Percentiles rank a stretch among this genome's conserved stretches.
Evolutionary conservation across 2,888 invertebrate genomes (phyloP).

Genomic region (Xestoiulus laeticollis): DNA sequence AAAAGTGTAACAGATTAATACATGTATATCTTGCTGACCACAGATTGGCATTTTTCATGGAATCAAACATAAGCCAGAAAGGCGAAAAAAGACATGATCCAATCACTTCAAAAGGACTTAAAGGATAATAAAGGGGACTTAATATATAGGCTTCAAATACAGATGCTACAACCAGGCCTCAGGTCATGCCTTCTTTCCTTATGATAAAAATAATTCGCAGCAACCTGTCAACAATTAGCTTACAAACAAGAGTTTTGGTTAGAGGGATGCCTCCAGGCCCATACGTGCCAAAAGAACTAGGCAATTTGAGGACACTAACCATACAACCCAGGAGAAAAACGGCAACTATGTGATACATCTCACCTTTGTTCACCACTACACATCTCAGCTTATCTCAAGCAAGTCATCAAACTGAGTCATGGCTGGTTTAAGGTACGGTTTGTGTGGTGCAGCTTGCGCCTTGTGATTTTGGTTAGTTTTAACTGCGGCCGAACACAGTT

Average conservation of each 20-base stretch:
- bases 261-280: neutral
- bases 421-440: too few relatives aligned
- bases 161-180: neutral
- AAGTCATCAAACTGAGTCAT: neutral
- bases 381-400: neutral
- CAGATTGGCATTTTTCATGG: too few relatives aligned
- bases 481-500: too few relatives aligned
- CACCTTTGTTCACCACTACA: neutral
- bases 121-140: neutral
- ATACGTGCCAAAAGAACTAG: neutral
- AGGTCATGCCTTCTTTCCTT: neutral
- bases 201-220: neutral
- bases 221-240: conserved; percentile 23
- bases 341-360: neutral
- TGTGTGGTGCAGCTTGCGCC: too few relatives aligned
- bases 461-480: too few relatives aligned
- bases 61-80: too few relatives aligned
- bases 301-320: neutral
- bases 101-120: neutral
- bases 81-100: neutral
- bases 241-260: neutral
- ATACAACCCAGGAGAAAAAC: neutral
- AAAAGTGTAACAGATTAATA: too few relatives aligned
- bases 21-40: too few relatives aligned
- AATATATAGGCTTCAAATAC: neutral